phyloP scores from a whole-genome alignment of 2,888 invertebrate genomes.

The Hydropsyche betteni region DNA sequence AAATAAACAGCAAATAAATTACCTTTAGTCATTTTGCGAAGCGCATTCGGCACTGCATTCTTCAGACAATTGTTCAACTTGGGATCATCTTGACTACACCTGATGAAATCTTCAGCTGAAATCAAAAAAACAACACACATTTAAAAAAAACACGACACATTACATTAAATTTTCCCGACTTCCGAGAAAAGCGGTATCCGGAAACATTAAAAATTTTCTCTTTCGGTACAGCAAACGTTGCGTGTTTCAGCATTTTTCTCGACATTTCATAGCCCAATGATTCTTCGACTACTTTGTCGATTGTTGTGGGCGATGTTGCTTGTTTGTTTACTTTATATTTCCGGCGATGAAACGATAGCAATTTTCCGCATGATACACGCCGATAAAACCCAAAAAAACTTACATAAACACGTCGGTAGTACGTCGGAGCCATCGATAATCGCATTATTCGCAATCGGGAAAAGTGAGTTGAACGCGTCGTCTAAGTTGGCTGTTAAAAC shows the following conservation, averaged over 20 bases:
- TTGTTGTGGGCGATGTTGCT: too few species aligned
- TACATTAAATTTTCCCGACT: conserved; percentile 39
- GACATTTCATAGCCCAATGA: too few species aligned
- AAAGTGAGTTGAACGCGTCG: conserved; percentile 12
- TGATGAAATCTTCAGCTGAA: conserved; percentile 68
- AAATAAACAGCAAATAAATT: conserved; percentile 41
- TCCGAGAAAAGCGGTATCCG: too few species aligned
- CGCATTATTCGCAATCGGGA: neutral
- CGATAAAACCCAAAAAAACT: too few species aligned
- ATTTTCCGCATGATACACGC: too few species aligned
- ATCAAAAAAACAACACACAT: conserved; percentile 50
- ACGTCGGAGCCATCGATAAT: too few species aligned
- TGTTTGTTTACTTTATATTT: too few species aligned
- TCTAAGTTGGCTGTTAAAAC: neutral
- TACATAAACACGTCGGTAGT: neutral
- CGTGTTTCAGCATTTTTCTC: too few species aligned
- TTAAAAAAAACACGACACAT: conserved; percentile 19
- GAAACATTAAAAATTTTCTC: too few species aligned
- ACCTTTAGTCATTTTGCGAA: conserved; percentile 69
- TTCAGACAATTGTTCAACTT: conserved; percentile 69
- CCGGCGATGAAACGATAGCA: too few species aligned
- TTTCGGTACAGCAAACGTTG: too few species aligned
- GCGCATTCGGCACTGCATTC: conserved; percentile 66
- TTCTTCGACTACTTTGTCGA: too few species aligned
- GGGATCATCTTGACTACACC: conserved; percentile 66